These are phyloP conservation scores for Pantelozetes paolii DNA, from an alignment of 2,888 invertebrate species.

Conservation along the genomic window DNA sequence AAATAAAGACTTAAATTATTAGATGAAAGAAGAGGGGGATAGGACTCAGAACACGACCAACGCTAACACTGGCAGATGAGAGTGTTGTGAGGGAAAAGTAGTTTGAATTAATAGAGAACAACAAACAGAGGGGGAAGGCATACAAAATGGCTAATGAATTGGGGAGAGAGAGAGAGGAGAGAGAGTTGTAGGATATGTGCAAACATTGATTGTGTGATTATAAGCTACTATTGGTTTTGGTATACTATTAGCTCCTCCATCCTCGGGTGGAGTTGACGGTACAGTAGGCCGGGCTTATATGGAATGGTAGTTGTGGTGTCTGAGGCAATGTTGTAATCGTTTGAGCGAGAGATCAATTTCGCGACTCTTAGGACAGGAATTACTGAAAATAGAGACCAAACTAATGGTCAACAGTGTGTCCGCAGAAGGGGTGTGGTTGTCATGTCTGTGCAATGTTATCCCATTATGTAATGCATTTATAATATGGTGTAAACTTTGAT, in stretches of 20 bases:
- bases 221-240: slow-evolving; percentile 2
- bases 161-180: slow-evolving; percentile 10
- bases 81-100: neutral
- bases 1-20: slow-evolving; percentile 7
- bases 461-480: slow-evolving; percentile 16
- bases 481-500: slow-evolving; percentile 28
- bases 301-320: slow-evolving; percentile 27
- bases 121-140: neutral
- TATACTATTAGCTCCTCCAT: neutral
- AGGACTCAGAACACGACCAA: neutral
- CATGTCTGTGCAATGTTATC: neutral
- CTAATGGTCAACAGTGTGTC: slow-evolving; percentile 32
- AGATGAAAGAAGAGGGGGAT: neutral
- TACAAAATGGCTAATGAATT: neutral
- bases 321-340: slow-evolving; percentile 27
- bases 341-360: slow-evolving; percentile 31
- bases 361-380: slow-evolving; percentile 30
- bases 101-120: neutral
- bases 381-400: neutral
- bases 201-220: slow-evolving; percentile 29
- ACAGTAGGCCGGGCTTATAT: neutral
- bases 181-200: slow-evolving; percentile 9
- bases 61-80: neutral
- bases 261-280: slow-evolving; percentile 7
- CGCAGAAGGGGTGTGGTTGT: slow-evolving; percentile 23